Conservation (phyloP, 1,140 invertebrate genomes). For the Drosophila lowei region DNA sequence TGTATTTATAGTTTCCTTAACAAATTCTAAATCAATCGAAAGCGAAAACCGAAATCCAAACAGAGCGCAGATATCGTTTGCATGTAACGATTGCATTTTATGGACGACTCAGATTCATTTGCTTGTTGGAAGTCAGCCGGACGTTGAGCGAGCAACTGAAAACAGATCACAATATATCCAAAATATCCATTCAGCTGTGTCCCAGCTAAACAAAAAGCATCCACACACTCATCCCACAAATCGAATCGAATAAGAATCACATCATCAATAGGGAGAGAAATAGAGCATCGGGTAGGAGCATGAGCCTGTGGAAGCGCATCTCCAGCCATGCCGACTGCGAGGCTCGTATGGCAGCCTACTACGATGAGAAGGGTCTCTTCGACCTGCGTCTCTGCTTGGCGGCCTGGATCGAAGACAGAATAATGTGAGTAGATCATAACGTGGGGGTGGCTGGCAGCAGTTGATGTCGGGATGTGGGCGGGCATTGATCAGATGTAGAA, state of each 20-base stretch:
- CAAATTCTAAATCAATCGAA: constrained; percentile 35
- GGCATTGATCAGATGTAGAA: no score
- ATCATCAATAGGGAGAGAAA: neutral
- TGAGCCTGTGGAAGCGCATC: constrained; percentile 82
- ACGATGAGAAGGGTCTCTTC: constrained; percentile 78
- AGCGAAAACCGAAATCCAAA: constrained; percentile 12
- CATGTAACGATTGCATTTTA: constrained; percentile 60
- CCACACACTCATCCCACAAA: neutral
- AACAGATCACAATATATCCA: neutral
- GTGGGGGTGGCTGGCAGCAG: constrained; percentile 2
- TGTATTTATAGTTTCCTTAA: constrained; percentile 48
- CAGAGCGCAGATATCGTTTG: constrained; percentile 17
- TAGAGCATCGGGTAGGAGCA: constrained; percentile 42
- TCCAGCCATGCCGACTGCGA: constrained; percentile 74
- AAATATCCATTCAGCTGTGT: no score
- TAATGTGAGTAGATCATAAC: constrained; percentile 74
- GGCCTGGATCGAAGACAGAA: constrained; percentile 81
- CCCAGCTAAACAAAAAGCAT: constrained; percentile 10
- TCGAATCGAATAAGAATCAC: neutral
- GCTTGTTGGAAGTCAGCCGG: constrained; percentile 61
- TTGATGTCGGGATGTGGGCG: neutral
- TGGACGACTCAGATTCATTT: constrained; percentile 62
- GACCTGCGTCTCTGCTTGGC: constrained; percentile 79
- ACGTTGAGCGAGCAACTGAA: constrained; percentile 41
- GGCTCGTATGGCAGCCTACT: constrained; percentile 78